phyloP scores from a whole-genome alignment of 37 sponge, comb jelly and placozoan genomes.

The Eunapius fragilis region DNA sequence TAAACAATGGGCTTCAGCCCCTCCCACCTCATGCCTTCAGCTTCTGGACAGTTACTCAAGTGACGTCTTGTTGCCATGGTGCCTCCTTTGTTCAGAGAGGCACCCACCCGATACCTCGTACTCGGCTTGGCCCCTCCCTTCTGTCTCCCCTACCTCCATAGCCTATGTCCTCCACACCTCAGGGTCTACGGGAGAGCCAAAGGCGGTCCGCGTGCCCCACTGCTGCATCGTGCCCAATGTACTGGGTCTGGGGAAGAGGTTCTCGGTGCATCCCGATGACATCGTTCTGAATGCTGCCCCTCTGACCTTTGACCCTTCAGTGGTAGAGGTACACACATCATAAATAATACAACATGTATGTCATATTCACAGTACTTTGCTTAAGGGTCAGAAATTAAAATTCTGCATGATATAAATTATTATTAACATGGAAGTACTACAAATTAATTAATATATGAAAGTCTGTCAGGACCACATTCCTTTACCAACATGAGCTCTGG shows the following conservation, averaged over 20 bases:
- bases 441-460: too few species aligned
- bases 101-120: not conserved
- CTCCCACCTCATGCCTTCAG: not conserved
- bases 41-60: not conserved
- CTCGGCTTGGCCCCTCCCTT: not conserved
- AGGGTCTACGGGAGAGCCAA: constrained; percentile 81
- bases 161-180: constrained; percentile 85
- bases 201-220: constrained; percentile 79
- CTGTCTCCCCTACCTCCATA: constrained; percentile 9
- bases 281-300: constrained; percentile 90
- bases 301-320: constrained; percentile 91
- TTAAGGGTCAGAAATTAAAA: too few species aligned
- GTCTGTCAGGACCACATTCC: too few species aligned
- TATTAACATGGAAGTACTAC: too few species aligned
- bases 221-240: constrained; percentile 91
- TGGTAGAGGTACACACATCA: constrained; percentile 78
- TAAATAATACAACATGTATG: too few species aligned
- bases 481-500: too few species aligned
- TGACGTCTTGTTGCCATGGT: not conserved
- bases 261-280: constrained; percentile 52
- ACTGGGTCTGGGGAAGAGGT: constrained; percentile 68
- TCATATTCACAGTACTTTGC: too few species aligned
- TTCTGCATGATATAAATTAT: too few species aligned
- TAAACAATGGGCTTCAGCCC: constrained; percentile 2
- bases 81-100: not conserved